phyloP scores from a whole-genome alignment of 2,888 invertebrate genomes.

The Sthenelais limicola region DNA sequence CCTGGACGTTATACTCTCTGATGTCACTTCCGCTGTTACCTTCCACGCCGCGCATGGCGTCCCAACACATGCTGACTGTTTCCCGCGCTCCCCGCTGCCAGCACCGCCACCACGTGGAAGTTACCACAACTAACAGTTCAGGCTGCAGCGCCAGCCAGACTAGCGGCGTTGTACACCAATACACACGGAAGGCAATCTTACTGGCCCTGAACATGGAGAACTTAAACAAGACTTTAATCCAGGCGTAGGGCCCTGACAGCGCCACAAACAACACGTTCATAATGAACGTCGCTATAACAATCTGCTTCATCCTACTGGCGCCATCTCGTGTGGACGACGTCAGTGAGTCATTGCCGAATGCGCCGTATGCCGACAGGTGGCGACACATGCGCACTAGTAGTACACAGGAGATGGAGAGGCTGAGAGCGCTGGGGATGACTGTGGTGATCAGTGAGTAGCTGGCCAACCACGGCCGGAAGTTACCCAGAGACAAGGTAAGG shows the following conservation, averaged over 20 bases:
- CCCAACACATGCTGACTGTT: not conserved
- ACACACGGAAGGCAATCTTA: not conserved
- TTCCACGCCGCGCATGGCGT: not conserved
- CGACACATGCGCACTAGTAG: conserved; percentile 12
- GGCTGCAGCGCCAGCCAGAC: conserved; percentile 32
- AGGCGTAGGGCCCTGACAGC: conserved; percentile 14
- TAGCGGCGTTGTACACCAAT: conserved; percentile 15
- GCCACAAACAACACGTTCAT: conserved; percentile 24
- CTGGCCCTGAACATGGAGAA: conserved; percentile 12
- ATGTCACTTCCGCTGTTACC: not conserved
- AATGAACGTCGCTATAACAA: not conserved
- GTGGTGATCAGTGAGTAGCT: not conserved
- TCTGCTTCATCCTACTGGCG: conserved; percentile 1
- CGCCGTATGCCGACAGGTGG: conserved; percentile 12
- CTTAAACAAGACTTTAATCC: not conserved
- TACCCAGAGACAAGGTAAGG: not conserved
- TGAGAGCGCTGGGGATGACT: not conserved
- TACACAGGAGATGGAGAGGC: conserved; percentile 10
- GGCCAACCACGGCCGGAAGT: conserved; percentile 1
- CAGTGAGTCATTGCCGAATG: not conserved
- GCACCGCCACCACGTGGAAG: conserved; percentile 7
- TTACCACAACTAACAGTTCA: conserved; percentile 25
- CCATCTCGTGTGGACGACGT: conserved; percentile 1
- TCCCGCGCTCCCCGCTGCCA: conserved; percentile 17
- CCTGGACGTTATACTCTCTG: conserved; percentile 7